These are phyloP conservation scores for Tetramorium alpestre DNA, from an alignment of 1,140 invertebrate species.

Conservation along the genomic window DNA sequence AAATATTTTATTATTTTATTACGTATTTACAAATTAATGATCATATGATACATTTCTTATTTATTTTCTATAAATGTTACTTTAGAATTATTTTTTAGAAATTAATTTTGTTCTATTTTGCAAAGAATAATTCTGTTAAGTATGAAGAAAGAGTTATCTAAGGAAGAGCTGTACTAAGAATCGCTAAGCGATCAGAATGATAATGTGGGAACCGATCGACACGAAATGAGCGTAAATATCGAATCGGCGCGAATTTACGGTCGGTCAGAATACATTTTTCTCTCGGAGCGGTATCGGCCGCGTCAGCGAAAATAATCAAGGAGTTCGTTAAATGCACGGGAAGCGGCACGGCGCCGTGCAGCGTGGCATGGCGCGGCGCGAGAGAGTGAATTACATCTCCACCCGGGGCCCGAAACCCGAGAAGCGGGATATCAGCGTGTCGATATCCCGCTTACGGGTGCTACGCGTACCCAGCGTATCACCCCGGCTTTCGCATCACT, in stretches of 20 bases:
- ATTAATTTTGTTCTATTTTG: background rate
- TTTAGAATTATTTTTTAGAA: background rate
- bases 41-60: background rate
- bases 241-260: constrained; percentile 41
- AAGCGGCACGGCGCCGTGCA: background rate
- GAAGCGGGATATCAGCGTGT: constrained; percentile 37
- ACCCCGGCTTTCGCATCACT: background rate
- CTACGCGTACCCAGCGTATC: background rate
- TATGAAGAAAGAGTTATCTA: background rate
- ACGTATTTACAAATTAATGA: background rate
- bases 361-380: background rate
- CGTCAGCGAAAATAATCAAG: constrained; percentile 58
- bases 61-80: background rate
- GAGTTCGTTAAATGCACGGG: constrained; percentile 51
- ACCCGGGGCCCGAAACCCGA: constrained; percentile 51
- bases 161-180: background rate
- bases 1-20: background rate
- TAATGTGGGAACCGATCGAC: background rate
- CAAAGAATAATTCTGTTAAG: background rate
- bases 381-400: constrained; percentile 52
- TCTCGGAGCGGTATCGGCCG: constrained; percentile 37
- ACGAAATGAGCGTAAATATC: constrained; percentile 14
- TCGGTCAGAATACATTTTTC: constrained; percentile 49
- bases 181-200: background rate
- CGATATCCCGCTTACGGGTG: constrained; percentile 9